These are phyloP conservation scores for Montipora foliosa DNA, from an alignment of 64 coral and sea anemone species.

Conservation along the genomic window DNA sequence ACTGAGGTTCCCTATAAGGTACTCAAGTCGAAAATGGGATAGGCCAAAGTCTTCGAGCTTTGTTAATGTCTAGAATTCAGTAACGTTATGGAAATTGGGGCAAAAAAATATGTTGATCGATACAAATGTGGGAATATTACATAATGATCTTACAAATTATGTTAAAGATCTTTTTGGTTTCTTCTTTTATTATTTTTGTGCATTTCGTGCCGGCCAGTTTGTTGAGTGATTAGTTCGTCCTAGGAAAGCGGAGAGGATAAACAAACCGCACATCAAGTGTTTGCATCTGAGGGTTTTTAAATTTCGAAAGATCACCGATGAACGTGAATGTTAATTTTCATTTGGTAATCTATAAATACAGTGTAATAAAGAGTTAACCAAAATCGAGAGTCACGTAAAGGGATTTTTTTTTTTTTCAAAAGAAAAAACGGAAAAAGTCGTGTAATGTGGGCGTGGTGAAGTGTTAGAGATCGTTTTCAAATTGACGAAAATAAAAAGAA, in stretches of 20 bases:
- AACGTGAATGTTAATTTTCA: neutral
- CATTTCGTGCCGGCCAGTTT: too few species aligned
- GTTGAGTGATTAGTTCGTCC: neutral
- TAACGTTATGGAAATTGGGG: neutral
- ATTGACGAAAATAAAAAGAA: too few species aligned
- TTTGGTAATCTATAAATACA: too few species aligned
- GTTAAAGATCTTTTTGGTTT: neutral
- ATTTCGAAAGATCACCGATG: neutral
- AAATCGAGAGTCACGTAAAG: too few species aligned
- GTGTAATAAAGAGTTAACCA: too few species aligned
- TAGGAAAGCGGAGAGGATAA: neutral
- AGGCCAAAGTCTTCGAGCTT: neutral
- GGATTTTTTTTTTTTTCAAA: too few species aligned
- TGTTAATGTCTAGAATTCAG: neutral
- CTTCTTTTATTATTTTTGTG: neutral
- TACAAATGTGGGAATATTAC: neutral
- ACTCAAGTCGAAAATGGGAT: too few species aligned
- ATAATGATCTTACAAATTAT: neutral
- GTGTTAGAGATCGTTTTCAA: too few species aligned
- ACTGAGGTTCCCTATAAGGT: too few species aligned
- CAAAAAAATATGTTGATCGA: neutral
- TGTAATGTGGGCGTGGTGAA: too few species aligned
- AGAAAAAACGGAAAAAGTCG: too few species aligned
- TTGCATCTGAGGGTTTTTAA: neutral
- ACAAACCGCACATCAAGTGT: too few species aligned